Evolutionary conservation across 2,888 invertebrate genomes (phyloP).

Genomic region (Nemapogon koenigi): DNA sequence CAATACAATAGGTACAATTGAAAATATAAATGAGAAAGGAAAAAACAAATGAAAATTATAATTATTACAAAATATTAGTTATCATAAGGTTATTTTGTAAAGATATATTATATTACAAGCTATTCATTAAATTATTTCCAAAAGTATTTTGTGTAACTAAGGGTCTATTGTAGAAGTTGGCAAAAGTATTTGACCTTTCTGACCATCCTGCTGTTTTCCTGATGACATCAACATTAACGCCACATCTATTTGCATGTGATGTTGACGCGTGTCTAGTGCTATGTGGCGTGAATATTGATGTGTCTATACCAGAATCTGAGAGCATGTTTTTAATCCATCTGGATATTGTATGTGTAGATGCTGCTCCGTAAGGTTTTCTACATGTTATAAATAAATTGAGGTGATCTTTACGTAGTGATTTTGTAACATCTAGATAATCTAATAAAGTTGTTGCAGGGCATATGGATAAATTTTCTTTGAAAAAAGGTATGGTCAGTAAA

Average conservation of each 20-base stretch:
- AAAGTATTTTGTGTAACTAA: too few relatives aligned
- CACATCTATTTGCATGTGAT: slow-evolving; percentile 18
- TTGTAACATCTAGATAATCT: slow-evolving; percentile 8
- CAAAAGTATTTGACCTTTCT: slow-evolving; percentile 4
- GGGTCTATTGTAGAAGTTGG: slow-evolving; percentile 7
- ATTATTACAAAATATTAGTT: too few relatives aligned
- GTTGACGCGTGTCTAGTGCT: slow-evolving; percentile 21
- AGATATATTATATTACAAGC: too few relatives aligned
- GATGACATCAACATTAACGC: slow-evolving; percentile 17
- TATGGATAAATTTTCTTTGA: slow-evolving; percentile 4
- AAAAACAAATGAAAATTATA: too few relatives aligned
- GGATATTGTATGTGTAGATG: slow-evolving; percentile 6
- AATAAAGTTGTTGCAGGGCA: not conserved
- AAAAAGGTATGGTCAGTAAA: too few relatives aligned
- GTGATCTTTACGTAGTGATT: not conserved
- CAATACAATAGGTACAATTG: too few relatives aligned
- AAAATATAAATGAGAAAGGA: too few relatives aligned
- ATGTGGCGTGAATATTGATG: slow-evolving; percentile 17
- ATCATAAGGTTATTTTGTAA: too few relatives aligned
- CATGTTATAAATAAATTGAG: not conserved
- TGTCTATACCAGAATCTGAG: slow-evolving; percentile 18
- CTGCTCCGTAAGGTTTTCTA: slow-evolving; percentile 4
- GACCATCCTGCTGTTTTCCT: slow-evolving; percentile 12
- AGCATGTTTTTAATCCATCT: slow-evolving; percentile 10
- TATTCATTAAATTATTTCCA: too few relatives aligned